Base-by-base conservation (phyloP, 2,113 vertebrate genomes). In the Vicugna pacos region DNA sequence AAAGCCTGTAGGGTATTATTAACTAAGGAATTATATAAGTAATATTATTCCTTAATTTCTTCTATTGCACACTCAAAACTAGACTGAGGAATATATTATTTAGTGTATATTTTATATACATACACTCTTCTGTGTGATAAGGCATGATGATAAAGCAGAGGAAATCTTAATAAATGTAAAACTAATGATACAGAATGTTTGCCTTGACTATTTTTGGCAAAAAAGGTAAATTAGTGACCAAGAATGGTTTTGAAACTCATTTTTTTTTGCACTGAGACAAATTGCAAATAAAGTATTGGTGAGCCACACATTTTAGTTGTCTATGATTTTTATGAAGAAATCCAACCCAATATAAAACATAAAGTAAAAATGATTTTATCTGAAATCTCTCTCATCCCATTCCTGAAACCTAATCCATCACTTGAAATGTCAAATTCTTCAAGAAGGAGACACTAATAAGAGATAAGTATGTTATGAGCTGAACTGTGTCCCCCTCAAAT, bases 21-120 rank as follows among this genome's bases (percentile, higher is more conserved):
- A 81, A 95, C 9, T 32, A 65, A 84, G 19, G 26, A 84, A 67
- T 38, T 35, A 79, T 26, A 35, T 52, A 64, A 80, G 12, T 38
- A 85, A 42, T 26, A 67, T 38, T 70, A 95, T 69, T 85, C 5
- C 17, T 92, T 95, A 95, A 92, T 91, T 93, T 93, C 42, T 96
- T 89, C 64, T 75, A 65, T 16, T 79, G 12, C 0, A 42, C 7
- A 92, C 48, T 64, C 52, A 79, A 91, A 93, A 38, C 6, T 42
- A 84, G 32, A 72, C 13, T 88, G 16, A 90, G 14, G n/a, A 86
- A 77, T 83, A 82, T 62, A 54, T 70, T 65, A 82, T 73, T 69
- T 75, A 92, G 6, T 83, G 42, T 28, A 35, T 82, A 62, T 91
- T 42, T 88, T 94, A 89, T n/a, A 73, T 9, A 62, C 2, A 90